Conservation (phyloP, 1,140 invertebrate species). For the Drosophila seguyi region DNA sequence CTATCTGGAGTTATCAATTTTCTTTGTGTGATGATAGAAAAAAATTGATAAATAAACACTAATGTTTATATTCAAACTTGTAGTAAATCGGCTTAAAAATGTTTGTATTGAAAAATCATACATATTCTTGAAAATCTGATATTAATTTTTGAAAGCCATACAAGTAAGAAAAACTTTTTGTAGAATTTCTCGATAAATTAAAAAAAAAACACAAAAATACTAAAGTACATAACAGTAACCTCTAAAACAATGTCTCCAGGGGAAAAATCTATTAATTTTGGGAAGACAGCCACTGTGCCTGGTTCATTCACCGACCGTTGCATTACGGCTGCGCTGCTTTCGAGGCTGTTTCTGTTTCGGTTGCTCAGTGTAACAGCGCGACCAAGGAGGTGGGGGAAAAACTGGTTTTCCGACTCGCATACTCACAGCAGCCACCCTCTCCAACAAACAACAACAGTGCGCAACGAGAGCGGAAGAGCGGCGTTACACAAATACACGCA, state of each 20-base stretch:
- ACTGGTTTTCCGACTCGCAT: constrained; percentile 71
- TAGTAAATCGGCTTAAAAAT: no score
- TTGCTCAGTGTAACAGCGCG: constrained; percentile 54
- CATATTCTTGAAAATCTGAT: no score
- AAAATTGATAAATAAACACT: no score
- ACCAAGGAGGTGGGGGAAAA: constrained; percentile 29
- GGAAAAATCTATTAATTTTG: not conserved
- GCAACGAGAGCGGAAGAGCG: constrained; percentile 69
- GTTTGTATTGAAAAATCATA: no score
- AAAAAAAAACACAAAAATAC: not conserved
- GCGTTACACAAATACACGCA: constrained; percentile 70
- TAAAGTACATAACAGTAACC: not conserved
- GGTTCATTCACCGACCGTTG: constrained; percentile 84
- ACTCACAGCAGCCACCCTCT: constrained; percentile 63
- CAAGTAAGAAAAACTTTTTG: not conserved
- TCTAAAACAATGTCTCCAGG: not conserved
- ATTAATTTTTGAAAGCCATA: no score
- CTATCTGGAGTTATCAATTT: no score
- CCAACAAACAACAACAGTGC: constrained; percentile 62
- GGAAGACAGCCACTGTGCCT: constrained; percentile 28
- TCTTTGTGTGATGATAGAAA: no score
- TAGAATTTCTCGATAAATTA: not conserved
- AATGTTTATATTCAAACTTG: no score
- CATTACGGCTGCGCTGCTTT: constrained; percentile 73
- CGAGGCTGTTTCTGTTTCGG: constrained; percentile 43